Base-by-base conservation (phyloP, 2,797 vertebrate species). In the Eleutherodactylus coqui region DNA sequence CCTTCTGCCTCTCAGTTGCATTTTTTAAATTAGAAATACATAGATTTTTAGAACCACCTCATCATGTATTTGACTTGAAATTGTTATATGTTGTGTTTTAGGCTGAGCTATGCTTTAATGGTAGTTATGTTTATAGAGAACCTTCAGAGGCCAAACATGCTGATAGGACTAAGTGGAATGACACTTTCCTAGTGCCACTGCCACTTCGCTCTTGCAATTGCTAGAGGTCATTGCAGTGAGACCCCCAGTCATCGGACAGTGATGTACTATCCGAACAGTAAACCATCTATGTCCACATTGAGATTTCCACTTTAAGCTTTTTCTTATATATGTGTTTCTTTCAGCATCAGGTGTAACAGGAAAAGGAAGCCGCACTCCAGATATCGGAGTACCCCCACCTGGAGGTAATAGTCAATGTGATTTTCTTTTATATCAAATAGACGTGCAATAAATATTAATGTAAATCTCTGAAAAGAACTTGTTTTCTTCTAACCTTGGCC, bases 341-440 rank as follows among this genome's bases (percentile, higher is more conserved):
- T 77, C 91, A 98, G 97, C 97, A 47, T 96, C 94, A 36, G 96
- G 96, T 75, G 92, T 95, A 47, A 91, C 94, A 11, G 93, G 95
- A 64, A 98, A 97, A 70, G 97, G 96, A 84, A 93, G 93, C 72
- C 92, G 93, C 32, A 89, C 89, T 0, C 9, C 93, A 86, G 91
- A 94, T 64, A 55, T 92, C 0, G 96, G 96, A 82, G 87, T 93
- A 0, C 92, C 93, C 24, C 89, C 96, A 0, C 91, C 95, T 43
- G 96, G 96, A 92, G 96, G 96, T 96, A 92, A 93, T 91, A 87
- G 21, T 58, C 24, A n/a, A 0, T 55, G 9, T 29, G 9, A 11
- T 77, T 24, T 55, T 14, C 19, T 60, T 77, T 55, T 14, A 16
- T 41, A 5, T 1, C 24, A 58, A 41, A 0, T 51, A 55, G 19